Evolutionary conservation across 2,797 vertebrate genomes (phyloP).

Genomic region (Notolepis coatsorum): DNA sequence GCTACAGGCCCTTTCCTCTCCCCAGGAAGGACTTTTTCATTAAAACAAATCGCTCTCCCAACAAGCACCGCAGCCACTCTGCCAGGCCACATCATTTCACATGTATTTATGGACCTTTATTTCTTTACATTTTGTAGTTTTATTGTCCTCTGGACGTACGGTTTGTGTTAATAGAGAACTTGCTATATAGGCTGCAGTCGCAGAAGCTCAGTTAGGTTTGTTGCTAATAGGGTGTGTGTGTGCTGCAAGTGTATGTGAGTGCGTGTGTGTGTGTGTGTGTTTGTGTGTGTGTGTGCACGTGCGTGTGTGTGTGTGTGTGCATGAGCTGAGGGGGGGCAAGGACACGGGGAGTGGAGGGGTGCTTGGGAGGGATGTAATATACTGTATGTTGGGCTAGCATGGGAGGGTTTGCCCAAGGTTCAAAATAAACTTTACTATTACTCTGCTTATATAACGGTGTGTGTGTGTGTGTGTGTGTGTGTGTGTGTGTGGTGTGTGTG

Average conservation of each 20-base stretch:
- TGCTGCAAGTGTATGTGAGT: too few species aligned
- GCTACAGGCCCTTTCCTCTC: conserved; percentile 55
- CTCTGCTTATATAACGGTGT: too few species aligned
- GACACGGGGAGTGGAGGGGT: conserved; percentile 6
- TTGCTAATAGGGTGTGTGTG: conserved; percentile 61
- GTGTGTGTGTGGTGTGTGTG: too few species aligned
- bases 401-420: background rate
- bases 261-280: too few species aligned
- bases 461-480: too few species aligned
- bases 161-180: conserved; percentile 43
- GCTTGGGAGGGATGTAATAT: background rate
- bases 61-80: conserved; percentile 57
- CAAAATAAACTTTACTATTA: too few species aligned
- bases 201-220: conserved; percentile 38
- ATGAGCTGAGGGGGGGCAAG: conserved; percentile 40
- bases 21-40: conserved; percentile 76
- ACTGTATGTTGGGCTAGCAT: background rate
- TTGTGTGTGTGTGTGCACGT: too few species aligned
- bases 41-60: conserved; percentile 69
- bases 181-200: conserved; percentile 28
- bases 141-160: conserved; percentile 65
- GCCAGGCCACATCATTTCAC: conserved; percentile 62
- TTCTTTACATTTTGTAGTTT: conserved; percentile 40
- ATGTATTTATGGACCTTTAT: conserved; percentile 38
- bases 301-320: too few species aligned